Base-by-base conservation (phyloP, 2,113 vertebrate genomes). In the Ochotona curzoniae region DNA sequence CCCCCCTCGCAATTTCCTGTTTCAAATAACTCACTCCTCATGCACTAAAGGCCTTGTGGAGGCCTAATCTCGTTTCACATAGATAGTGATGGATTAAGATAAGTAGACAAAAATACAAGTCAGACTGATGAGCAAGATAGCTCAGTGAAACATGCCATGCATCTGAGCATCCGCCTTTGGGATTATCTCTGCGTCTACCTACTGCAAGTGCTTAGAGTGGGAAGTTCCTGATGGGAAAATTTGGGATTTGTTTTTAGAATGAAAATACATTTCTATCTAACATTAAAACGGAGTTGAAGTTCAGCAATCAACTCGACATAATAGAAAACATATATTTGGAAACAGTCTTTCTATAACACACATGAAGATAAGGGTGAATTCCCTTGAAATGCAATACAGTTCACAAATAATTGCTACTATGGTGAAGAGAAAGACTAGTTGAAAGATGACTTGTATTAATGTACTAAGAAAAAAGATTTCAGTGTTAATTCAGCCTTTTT, bases 21-120 rank as follows among this genome's bases (percentile, higher is more conserved):
- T 90, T 80, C n/a, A 75, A 82, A 60, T 15, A 88, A 76, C 12
- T 91, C 57, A 89, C 30, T 20, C 3, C 3, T 89, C 6, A 18
- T 13, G 10, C 57, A 44, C 23, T 85, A 61, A 88, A n/a, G 23
- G 14, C 30, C 63, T 66, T 5, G 0, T 32, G 47, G 5, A 44
- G 32, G 49, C 30, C 71, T 57, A 84, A 57, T 76, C 79, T 81
- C 10, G 21, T 26, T 81, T 32, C 32, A 21, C 18, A 79, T 7
- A 63, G 20, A 25, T 2, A 86, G 49, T 44, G 44, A 80, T 14
- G 44, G 66, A 76, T 85, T 79, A 63, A 89, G 14, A 71, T 85
- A 75, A 87, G 10, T 54, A 91, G 91, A 70, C 7, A 79, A 86
- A 94, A 93, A 44, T 54, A 47, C 23, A 57, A 91, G 78, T 78